Evolutionary conservation across 1,140 invertebrate species (phyloP).

Genomic region (Lordiphosa collinella): DNA sequence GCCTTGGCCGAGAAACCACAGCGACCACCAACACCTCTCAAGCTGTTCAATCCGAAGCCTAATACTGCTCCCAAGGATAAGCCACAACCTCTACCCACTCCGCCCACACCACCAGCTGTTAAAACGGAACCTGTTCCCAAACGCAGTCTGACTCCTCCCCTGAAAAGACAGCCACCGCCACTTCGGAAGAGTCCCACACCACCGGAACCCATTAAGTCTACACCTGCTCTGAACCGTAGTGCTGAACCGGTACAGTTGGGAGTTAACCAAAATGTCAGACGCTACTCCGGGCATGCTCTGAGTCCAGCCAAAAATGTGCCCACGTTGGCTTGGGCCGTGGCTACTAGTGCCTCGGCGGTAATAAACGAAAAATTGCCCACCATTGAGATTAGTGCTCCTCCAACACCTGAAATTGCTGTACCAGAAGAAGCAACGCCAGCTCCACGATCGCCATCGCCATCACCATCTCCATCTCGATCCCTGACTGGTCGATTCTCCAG

Average conservation of each 20-base stretch:
- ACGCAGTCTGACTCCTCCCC: conserved; percentile 41
- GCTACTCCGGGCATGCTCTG: conserved; percentile 54
- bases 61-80: conserved; percentile 24
- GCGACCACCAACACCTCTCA: conserved; percentile 33
- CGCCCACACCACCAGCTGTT: conserved; percentile 14
- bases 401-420: conserved; percentile 21
- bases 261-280: conserved; percentile 66
- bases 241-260: conserved; percentile 66
- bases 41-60: conserved; percentile 47
- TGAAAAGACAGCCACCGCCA: conserved; percentile 19
- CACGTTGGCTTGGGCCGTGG: conserved; percentile 62
- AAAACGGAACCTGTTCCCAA: conserved; percentile 22
- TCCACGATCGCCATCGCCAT: not conserved
- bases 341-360: conserved; percentile 42
- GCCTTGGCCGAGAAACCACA: conserved; percentile 36
- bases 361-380: conserved; percentile 53
- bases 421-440: not conserved
- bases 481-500: conserved; percentile 19
- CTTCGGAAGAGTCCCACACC: conserved; percentile 65
- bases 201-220: conserved; percentile 59
- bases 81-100: conserved; percentile 43
- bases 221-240: conserved; percentile 61
- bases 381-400: conserved; percentile 73
- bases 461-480: conserved; percentile 10
- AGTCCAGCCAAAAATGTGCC: conserved; percentile 72